phyloP scores from a whole-genome alignment of 92 coral and sea anemone species.

The Zoanthus sansibaricus region DNA sequence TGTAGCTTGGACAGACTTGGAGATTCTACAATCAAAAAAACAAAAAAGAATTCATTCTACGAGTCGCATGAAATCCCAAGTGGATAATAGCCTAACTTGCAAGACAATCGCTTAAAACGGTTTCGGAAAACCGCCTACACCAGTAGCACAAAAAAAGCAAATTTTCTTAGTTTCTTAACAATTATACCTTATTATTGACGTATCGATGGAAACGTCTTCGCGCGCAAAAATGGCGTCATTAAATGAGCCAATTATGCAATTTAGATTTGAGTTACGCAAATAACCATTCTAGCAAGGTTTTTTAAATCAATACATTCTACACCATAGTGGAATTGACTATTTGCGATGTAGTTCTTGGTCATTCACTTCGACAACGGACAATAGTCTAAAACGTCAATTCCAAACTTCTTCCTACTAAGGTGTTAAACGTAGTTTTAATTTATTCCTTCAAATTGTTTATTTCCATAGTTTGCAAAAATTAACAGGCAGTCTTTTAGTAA shows the following conservation, averaged over 20 bases:
- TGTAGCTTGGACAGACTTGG: constrained; percentile 79
- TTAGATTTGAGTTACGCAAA: background rate
- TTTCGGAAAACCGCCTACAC: background rate
- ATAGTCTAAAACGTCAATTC: no score
- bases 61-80: background rate
- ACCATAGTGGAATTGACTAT: no score
- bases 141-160: background rate
- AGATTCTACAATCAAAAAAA: constrained; percentile 53
- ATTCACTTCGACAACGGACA: no score
- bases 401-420: no score
- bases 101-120: background rate
- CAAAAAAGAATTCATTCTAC: background rate
- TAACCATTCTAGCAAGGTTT: background rate
- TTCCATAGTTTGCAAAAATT: no score
- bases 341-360: no score
- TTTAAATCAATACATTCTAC: no score
- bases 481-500: no score
- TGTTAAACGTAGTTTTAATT: no score
- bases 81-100: background rate
- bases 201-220: background rate
- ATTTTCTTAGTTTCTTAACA: background rate
- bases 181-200: background rate
- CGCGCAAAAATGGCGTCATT: constrained; percentile 11
- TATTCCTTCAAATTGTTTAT: no score
- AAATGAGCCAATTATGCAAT: background rate